phyloP scores from a whole-genome alignment of 1,140 invertebrate genomes.

The Sweltsa coloradensis region DNA sequence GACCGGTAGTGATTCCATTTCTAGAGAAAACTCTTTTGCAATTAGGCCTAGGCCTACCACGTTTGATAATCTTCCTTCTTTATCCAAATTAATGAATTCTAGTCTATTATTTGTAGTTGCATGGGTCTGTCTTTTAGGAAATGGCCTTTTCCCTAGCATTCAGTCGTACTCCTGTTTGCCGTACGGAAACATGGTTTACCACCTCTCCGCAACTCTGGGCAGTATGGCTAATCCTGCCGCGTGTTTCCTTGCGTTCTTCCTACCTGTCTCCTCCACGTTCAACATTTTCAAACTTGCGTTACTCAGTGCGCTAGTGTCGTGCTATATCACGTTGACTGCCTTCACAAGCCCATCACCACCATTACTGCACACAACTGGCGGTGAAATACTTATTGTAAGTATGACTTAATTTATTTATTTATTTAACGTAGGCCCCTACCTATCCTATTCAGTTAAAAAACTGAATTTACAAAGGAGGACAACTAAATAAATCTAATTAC shows the following conservation, averaged over 20 bases:
- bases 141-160: constrained; percentile 41
- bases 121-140: constrained; percentile 27
- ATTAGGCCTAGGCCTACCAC: neutral
- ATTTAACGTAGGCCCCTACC: constrained; percentile 8
- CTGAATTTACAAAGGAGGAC: too few relatives aligned
- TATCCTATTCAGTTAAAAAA: neutral
- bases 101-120: constrained; percentile 17
- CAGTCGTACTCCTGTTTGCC: constrained; percentile 46
- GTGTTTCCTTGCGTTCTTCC: constrained; percentile 35
- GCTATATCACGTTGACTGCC: constrained; percentile 36
- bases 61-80: neutral
- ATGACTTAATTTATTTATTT: constrained; percentile 4
- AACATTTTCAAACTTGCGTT: constrained; percentile 27
- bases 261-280: constrained; percentile 25
- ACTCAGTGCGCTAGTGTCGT: constrained; percentile 26
- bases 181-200: constrained; percentile 41
- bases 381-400: constrained; percentile 36
- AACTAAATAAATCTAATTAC: too few relatives aligned
- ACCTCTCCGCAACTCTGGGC: constrained; percentile 36
- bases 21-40: neutral
- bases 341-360: constrained; percentile 37
- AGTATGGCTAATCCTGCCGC: constrained; percentile 41
- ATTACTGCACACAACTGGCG: constrained; percentile 27
- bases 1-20: neutral
- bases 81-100: constrained; percentile 15